phyloP scores from a whole-genome alignment of 2,888 invertebrate species.

The Zygaena filipendulae region DNA sequence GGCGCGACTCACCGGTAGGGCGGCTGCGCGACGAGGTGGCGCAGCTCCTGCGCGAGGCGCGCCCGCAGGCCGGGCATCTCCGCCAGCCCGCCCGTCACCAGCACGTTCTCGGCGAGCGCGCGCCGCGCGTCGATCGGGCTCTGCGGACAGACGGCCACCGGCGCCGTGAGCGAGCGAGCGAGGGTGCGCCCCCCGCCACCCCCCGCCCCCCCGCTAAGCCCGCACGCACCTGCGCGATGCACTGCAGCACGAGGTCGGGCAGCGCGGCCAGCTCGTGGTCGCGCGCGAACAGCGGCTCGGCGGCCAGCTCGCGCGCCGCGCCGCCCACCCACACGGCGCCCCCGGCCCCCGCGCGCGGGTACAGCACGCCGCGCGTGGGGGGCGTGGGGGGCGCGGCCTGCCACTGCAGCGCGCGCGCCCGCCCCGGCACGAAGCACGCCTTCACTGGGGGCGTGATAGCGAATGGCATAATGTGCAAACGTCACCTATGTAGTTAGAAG shows the following conservation, averaged over 20 bases:
- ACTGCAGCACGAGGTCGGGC: slow-evolving; percentile 86
- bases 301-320: slow-evolving; percentile 81
- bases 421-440: slow-evolving; percentile 87
- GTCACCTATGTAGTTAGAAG: too few relatives aligned
- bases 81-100: slow-evolving; percentile 88
- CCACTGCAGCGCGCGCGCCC: slow-evolving; percentile 72
- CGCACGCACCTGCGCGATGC: slow-evolving; percentile 79
- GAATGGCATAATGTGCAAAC: not conserved
- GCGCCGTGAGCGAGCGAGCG: too few relatives aligned
- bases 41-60: slow-evolving; percentile 82
- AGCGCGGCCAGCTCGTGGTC: slow-evolving; percentile 76
- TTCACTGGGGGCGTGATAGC: slow-evolving; percentile 65
- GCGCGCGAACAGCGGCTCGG: slow-evolving; percentile 86
- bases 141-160: slow-evolving; percentile 47
- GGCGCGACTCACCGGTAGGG: slow-evolving; percentile 63
- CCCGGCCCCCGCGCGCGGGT: slow-evolving; percentile 48
- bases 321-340: slow-evolving; percentile 74
- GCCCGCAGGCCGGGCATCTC: slow-evolving; percentile 86
- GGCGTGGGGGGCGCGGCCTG: slow-evolving; percentile 71
- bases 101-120: slow-evolving; percentile 82
- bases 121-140: slow-evolving; percentile 86
- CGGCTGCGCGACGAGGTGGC: slow-evolving; percentile 69
- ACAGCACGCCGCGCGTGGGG: slow-evolving; percentile 18
- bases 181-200: too few relatives aligned
- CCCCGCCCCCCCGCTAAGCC: too few relatives aligned